These are phyloP conservation scores for Aspidiotus rigidus DNA, from an alignment of 2,888 invertebrate species.

Conservation along the genomic window DNA sequence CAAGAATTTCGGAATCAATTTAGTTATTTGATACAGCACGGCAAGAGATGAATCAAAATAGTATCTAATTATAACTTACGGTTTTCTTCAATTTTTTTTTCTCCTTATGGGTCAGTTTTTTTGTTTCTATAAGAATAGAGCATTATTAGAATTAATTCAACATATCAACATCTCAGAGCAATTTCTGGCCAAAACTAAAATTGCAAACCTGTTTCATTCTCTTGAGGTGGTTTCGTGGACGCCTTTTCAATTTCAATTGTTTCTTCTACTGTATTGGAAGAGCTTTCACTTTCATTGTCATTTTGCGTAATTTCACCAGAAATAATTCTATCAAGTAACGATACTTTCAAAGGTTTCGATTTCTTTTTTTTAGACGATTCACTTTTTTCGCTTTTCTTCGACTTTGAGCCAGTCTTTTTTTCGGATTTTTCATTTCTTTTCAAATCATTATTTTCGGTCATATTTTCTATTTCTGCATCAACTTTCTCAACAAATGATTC, in stretches of 20 bases:
- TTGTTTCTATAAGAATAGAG: slow-evolving; percentile 31
- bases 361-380: slow-evolving; percentile 9
- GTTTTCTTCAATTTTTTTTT: slow-evolving; percentile 79
- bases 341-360: slow-evolving; percentile 7
- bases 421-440: neutral
- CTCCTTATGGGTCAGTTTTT: slow-evolving; percentile 80
- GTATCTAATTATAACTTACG: slow-evolving; percentile 37
- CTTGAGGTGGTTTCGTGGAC: neutral
- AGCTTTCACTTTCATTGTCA: slow-evolving; percentile 14
- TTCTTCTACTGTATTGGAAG: slow-evolving; percentile 9
- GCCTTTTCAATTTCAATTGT: neutral
- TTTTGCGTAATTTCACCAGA: slow-evolving; percentile 14
- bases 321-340: neutral
- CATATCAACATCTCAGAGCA: neutral
- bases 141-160: neutral
- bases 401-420: neutral
- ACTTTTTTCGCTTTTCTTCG: neutral
- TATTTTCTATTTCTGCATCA: no score
- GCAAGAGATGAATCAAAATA: slow-evolving; percentile 10
- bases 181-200: neutral
- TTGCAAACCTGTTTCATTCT: neutral
- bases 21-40: neutral
- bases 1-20: slow-evolving; percentile 24
- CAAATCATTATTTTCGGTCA: neutral
- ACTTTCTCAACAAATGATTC: neutral